phyloP scores from a whole-genome alignment of 2,797 vertebrate genomes.

The Peromyscus attwateri region DNA sequence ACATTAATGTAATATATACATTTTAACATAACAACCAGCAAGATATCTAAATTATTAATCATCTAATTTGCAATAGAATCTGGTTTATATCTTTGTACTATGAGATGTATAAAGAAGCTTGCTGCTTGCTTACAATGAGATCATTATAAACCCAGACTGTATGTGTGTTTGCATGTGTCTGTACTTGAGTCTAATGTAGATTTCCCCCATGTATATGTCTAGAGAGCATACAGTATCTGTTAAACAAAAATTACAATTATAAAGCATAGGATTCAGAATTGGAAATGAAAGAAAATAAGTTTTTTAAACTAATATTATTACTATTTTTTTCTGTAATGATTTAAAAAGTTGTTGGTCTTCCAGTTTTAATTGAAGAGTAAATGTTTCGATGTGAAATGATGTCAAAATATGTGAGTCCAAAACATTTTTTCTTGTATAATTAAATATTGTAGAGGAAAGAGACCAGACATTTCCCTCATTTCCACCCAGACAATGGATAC shows the following conservation, averaged over 20 bases:
- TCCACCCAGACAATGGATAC: background rate
- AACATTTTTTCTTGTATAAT: background rate
- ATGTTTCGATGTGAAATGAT: background rate
- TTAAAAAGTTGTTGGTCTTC: background rate
- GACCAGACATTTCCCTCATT: background rate
- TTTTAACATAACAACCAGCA: background rate
- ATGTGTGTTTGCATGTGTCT: background rate
- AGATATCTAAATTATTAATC: background rate
- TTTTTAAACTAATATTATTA: background rate
- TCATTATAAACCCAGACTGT: background rate
- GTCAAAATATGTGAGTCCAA: background rate
- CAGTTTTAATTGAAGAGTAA: background rate
- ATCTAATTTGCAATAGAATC: background rate
- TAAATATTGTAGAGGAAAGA: conserved; percentile 6
- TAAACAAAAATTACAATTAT: background rate
- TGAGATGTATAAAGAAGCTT: background rate
- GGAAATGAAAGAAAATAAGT: background rate
- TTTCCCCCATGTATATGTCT: background rate
- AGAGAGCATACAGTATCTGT: background rate
- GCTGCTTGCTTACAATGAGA: background rate
- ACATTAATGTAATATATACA: background rate
- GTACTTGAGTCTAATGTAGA: background rate
- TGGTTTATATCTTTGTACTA: background rate
- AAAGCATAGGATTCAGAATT: background rate
- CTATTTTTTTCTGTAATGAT: background rate